Conservation (phyloP, 2,888 invertebrate species). For the Cheilosia grossa region DNA sequence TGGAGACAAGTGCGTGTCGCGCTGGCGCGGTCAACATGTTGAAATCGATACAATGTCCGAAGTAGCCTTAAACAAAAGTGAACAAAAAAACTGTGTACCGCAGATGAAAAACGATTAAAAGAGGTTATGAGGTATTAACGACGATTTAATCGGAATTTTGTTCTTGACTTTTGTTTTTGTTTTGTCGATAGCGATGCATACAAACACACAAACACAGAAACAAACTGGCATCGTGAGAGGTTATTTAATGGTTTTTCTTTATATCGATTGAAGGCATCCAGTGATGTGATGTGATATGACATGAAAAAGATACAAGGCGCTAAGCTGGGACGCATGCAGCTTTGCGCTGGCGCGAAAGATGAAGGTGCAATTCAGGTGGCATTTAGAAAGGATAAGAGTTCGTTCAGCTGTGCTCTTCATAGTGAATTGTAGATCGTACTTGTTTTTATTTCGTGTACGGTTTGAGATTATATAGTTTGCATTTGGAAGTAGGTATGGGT, state of each 20-base stretch:
- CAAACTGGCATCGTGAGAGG: slow-evolving; percentile 37
- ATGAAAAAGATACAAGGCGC: slow-evolving; percentile 69
- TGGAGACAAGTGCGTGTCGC: slow-evolving; percentile 71
- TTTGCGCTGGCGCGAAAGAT: not conserved
- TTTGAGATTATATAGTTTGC: no score
- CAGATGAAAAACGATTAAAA: slow-evolving; percentile 73
- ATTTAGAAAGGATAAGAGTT: slow-evolving; percentile 20
- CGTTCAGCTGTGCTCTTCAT: not conserved
- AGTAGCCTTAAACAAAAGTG: slow-evolving; percentile 62
- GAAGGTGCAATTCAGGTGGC: slow-evolving; percentile 23
- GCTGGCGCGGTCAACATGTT: slow-evolving; percentile 69
- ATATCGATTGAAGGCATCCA: slow-evolving; percentile 35
- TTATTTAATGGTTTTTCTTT: slow-evolving; percentile 54
- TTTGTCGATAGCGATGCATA: slow-evolving; percentile 25
- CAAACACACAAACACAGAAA: not conserved
- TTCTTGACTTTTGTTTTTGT: slow-evolving; percentile 36
- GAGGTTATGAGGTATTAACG: slow-evolving; percentile 74
- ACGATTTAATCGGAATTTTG: slow-evolving; percentile 75
- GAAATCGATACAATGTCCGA: slow-evolving; percentile 74
- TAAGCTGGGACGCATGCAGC: slow-evolving; percentile 44
- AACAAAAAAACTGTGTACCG: slow-evolving; percentile 54
- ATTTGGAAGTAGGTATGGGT: no score
- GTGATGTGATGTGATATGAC: slow-evolving; percentile 68
- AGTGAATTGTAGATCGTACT: no score
- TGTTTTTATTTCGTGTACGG: no score